Evolutionary conservation across 2,113 vertebrate species (phyloP).

Genomic region (Haemorhous mexicanus): DNA sequence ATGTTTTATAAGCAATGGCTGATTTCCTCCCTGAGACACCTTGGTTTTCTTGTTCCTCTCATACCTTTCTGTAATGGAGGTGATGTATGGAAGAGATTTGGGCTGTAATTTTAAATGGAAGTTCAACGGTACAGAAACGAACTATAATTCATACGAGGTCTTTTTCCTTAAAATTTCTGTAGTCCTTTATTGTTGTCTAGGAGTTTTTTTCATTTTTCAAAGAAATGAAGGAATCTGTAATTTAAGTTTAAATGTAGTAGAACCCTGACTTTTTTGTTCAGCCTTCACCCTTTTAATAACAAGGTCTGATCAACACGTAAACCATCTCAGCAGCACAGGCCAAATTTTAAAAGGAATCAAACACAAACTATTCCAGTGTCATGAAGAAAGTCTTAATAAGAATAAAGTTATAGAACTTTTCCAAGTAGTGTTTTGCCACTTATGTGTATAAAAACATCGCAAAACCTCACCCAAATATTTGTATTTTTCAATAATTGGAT

Average conservation of each 20-base stretch:
- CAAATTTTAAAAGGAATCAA: background rate
- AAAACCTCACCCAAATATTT: background rate
- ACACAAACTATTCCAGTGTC: background rate
- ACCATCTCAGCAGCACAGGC: background rate
- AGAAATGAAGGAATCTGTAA: background rate
- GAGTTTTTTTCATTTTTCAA: background rate
- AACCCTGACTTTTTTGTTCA: background rate
- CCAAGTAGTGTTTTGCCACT: background rate
- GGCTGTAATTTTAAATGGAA: background rate
- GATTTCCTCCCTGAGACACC: background rate
- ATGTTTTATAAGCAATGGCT: background rate
- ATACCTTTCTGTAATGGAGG: background rate
- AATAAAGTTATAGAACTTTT: background rate
- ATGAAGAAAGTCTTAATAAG: background rate
- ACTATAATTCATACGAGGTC: background rate
- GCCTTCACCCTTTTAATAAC: background rate
- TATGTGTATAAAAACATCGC: rapidly evolving
- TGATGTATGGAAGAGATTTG: background rate
- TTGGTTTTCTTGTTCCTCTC: background rate
- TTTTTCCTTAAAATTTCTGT: background rate
- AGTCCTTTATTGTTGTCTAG: background rate
- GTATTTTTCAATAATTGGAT: background rate
- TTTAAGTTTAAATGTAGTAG: background rate
- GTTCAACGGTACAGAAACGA: background rate
- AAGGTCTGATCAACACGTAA: background rate